Evolutionary conservation across 2,797 vertebrate genomes (phyloP).

Genomic region (Glyptemys insculpta): DNA sequence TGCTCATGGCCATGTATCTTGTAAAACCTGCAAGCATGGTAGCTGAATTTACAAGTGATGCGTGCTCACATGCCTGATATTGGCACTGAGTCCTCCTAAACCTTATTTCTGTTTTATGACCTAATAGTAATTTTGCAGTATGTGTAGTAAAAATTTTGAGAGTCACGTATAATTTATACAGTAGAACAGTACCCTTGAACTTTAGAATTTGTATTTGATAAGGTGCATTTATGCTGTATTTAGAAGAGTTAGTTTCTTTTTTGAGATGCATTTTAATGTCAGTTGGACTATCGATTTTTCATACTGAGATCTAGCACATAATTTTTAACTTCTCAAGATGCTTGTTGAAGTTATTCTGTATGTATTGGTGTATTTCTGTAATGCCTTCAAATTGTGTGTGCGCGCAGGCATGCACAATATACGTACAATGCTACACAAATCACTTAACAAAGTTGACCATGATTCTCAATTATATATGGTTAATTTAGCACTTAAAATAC

Average conservation of each 20-base stretch:
- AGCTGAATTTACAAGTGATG: not conserved
- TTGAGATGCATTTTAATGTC: not conserved
- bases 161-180: fast-evolving
- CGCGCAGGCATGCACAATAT: not conserved
- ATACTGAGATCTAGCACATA: not conserved
- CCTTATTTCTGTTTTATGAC: not conserved
- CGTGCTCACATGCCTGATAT: fast-evolving
- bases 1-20: not conserved
- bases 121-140: not conserved
- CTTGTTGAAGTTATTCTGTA: not conserved
- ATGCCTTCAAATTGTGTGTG: conserved; percentile 21
- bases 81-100: not conserved
- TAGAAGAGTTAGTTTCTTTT: not conserved
- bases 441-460: not conserved
- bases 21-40: not conserved
- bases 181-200: not conserved
- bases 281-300: conserved; percentile 12
- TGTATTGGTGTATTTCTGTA: conserved; percentile 33
- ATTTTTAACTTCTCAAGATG: conserved; percentile 42
- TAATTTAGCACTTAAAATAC: not conserved
- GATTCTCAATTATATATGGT: not conserved
- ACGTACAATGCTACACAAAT: not conserved
- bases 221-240: not conserved
- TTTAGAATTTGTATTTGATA: not conserved
- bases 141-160: fast-evolving